A percentile compares a stretch with the other conserved stretches of the same genome.
phyloP scores from a whole-genome alignment of 2,113 vertebrate species.

The Ardeotis arabs region DNA sequence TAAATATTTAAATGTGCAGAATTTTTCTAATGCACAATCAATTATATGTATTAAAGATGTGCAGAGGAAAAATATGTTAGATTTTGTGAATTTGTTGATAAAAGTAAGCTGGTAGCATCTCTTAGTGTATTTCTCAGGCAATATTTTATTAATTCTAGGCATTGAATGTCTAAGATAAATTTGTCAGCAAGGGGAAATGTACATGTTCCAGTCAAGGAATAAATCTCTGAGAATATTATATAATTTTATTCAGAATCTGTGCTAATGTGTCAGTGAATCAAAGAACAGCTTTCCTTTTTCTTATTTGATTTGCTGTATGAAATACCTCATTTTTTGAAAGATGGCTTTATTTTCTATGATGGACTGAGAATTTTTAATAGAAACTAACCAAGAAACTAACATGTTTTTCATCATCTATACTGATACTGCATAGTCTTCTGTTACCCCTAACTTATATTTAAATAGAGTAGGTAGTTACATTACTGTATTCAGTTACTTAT shows the following conservation, averaged over 20 bases:
- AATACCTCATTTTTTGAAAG: not conserved
- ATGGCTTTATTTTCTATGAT: not conserved
- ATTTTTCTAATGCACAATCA: slow-evolving; percentile 1
- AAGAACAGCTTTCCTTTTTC: not conserved
- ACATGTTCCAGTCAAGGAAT: not conserved
- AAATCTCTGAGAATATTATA: not conserved
- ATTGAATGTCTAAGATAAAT: not conserved
- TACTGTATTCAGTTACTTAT: not conserved
- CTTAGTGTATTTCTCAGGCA: not conserved
- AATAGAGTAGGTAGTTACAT: not conserved
- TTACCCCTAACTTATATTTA: not conserved
- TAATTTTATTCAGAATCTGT: not conserved
- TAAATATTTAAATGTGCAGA: slow-evolving; percentile 15
- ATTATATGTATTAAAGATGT: not conserved
- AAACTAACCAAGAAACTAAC: not conserved
- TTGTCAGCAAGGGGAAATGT: not conserved
- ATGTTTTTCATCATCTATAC: not conserved
- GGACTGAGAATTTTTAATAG: not conserved
- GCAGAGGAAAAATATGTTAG: not conserved
- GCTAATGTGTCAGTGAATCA: not conserved
- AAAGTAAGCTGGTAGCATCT: not conserved
- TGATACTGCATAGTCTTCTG: not conserved
- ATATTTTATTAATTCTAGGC: not conserved
- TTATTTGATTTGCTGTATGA: not conserved
- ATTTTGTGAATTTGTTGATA: not conserved